These are phyloP conservation scores for Thereva nobilitata DNA, from an alignment of 2,888 invertebrate species.

Conservation along the genomic window DNA sequence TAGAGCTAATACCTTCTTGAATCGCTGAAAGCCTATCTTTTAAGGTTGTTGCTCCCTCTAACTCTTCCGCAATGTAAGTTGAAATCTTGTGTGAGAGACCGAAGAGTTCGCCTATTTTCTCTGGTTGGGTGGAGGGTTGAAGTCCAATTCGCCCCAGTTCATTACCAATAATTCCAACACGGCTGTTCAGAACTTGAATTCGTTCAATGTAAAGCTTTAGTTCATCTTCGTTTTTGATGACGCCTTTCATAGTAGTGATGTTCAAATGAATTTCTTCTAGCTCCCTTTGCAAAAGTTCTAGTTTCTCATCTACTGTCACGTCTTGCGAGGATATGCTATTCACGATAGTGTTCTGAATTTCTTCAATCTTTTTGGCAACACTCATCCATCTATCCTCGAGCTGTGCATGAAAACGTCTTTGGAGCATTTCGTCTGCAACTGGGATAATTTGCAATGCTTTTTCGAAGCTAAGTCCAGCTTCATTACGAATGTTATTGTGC, in stretches of 20 bases:
- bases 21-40: conserved; percentile 75
- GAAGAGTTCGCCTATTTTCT: conserved; percentile 73
- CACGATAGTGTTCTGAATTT: conserved; percentile 69
- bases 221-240: conserved; percentile 83
- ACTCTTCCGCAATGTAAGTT: conserved; percentile 73
- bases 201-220: conserved; percentile 79
- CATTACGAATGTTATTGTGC: conserved; percentile 75
- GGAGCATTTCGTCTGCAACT: conserved; percentile 81
- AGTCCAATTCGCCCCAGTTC: conserved; percentile 77
- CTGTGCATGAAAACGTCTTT: conserved; percentile 77
- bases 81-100: conserved; percentile 73
- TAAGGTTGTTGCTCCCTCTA: conserved; percentile 74
- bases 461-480: conserved; percentile 74
- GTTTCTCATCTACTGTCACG: conserved; percentile 73
- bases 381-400: conserved; percentile 77
- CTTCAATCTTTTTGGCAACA: conserved; percentile 66
- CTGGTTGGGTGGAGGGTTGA: conserved; percentile 74
- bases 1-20: conserved; percentile 70
- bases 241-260: conserved; percentile 73
- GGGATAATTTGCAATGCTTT: conserved; percentile 78
- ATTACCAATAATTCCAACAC: conserved; percentile 78
- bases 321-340: conserved; percentile 74
- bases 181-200: conserved; percentile 73
- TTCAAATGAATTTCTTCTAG: conserved; percentile 72
- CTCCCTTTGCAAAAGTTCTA: conserved; percentile 75